phyloP scores from a whole-genome alignment of 1,140 invertebrate species.

The Berghia stephanieae region DNA sequence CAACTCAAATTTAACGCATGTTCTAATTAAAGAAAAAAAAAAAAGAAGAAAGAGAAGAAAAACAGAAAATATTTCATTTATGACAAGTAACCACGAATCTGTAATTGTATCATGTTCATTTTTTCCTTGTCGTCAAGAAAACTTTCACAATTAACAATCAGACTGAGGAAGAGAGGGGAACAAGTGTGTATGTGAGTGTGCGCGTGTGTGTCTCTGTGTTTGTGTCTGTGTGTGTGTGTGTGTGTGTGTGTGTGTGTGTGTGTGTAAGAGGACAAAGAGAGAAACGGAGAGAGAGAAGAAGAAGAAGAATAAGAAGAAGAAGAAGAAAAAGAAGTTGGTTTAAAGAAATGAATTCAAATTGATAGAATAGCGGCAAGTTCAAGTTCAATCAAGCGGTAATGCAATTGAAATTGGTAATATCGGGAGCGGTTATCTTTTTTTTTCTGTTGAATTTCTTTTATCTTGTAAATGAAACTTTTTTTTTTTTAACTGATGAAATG shows the following conservation, averaged over 20 bases:
- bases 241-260: background rate
- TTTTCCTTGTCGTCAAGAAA: background rate
- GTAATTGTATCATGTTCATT: background rate
- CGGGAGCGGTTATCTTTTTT: too few relatives aligned
- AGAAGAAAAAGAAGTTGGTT: background rate
- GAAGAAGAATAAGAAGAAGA: too few relatives aligned
- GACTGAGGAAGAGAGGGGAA: background rate
- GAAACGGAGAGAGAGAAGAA: background rate
- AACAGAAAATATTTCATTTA: background rate
- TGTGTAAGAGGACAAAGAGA: too few relatives aligned
- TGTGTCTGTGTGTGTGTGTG: background rate
- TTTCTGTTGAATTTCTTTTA: too few relatives aligned
- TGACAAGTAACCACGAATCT: background rate
- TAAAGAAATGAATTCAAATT: background rate
- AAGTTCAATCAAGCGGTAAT: too few relatives aligned
- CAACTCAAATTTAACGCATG: background rate
- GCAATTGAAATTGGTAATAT: too few relatives aligned
- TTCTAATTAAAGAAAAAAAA: background rate
- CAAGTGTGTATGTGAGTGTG: slow-evolving; percentile 18
- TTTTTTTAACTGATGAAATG: too few relatives aligned
- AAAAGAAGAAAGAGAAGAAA: background rate
- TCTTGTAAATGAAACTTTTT: too few relatives aligned
- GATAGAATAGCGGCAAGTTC: too few relatives aligned
- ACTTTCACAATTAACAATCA: background rate
- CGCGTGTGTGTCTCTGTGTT: background rate